phyloP scores from a whole-genome alignment of 2,113 vertebrate genomes.

The Cebidichthys violaceus region DNA sequence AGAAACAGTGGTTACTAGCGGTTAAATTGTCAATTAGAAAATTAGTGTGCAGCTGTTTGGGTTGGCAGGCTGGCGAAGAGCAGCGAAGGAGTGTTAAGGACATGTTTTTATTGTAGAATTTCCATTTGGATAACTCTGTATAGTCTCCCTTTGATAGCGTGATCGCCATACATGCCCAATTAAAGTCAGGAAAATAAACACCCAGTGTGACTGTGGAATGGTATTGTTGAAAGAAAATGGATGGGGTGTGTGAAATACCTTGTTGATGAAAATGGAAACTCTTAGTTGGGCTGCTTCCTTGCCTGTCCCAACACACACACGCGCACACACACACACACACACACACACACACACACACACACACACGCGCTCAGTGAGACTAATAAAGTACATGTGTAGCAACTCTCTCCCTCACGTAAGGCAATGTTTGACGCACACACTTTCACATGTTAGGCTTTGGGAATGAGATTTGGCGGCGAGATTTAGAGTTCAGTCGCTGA shows the following conservation, averaged over 20 bases:
- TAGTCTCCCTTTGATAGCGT: conserved; percentile 65
- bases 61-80: conserved; percentile 46
- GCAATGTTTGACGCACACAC: conserved; percentile 38
- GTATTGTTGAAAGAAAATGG: conserved; percentile 67
- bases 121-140: conserved; percentile 57
- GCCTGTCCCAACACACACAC: conserved; percentile 60
- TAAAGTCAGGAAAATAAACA: conserved; percentile 72
- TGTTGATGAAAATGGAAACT: conserved; percentile 78
- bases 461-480: conserved; percentile 27
- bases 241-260: conserved; percentile 73
- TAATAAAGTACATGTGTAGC: conserved; percentile 46
- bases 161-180: conserved; percentile 54
- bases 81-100: conserved; percentile 29
- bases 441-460: conserved; percentile 22
- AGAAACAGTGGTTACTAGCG: conserved; percentile 38
- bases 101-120: conserved; percentile 64
- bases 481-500: conserved; percentile 40
- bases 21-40: conserved; percentile 54
- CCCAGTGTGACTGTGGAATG: conserved; percentile 4
- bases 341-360: conserved; percentile 13
- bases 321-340: neutral
- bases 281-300: conserved; percentile 70
- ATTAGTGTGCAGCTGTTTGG: conserved; percentile 62
- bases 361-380: conserved; percentile 43
- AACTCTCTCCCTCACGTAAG: conserved; percentile 21